Evolutionary conservation across 2,797 vertebrate genomes (phyloP).

Genomic region (Ctenopoma kingsleyae): DNA sequence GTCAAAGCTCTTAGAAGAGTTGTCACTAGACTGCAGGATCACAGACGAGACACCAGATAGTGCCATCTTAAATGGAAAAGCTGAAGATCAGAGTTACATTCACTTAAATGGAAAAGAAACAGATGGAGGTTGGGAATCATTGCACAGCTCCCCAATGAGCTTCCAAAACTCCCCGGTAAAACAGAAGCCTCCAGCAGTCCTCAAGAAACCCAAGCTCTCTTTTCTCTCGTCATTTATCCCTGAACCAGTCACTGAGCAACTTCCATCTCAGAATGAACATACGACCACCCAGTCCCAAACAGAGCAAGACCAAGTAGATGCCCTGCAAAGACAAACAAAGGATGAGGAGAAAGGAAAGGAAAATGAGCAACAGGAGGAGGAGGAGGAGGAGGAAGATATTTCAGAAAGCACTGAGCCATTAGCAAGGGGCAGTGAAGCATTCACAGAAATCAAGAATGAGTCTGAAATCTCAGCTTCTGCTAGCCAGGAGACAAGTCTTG

Average conservation of each 20-base stretch:
- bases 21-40: conserved; percentile 72
- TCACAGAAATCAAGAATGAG: conserved; percentile 72
- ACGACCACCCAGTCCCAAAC: conserved; percentile 48
- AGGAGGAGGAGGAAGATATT: conserved; percentile 71
- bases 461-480: conserved; percentile 56
- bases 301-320: conserved; percentile 74
- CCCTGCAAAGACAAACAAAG: conserved; percentile 50
- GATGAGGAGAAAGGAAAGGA: conserved; percentile 66
- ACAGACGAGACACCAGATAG: conserved; percentile 48
- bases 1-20: conserved; percentile 73
- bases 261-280: conserved; percentile 62
- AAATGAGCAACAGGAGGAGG: conserved; percentile 69
- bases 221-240: conserved; percentile 79
- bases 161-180: conserved; percentile 76
- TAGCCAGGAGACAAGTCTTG: conserved; percentile 69
- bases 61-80: conserved; percentile 30
- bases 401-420: conserved; percentile 73
- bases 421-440: conserved; percentile 75
- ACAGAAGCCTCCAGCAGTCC: conserved; percentile 91
- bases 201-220: conserved; percentile 94
- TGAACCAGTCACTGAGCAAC: conserved; percentile 74
- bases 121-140: conserved; percentile 32
- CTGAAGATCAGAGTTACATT: conserved; percentile 33
- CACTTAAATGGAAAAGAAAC: conserved; percentile 47
- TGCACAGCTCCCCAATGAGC: conserved; percentile 53